Evolutionary conservation across 2,888 invertebrate species (phyloP), one percentile per base, ranked within the genome.

Genomic region (Leistus spinibarbis): DNA sequence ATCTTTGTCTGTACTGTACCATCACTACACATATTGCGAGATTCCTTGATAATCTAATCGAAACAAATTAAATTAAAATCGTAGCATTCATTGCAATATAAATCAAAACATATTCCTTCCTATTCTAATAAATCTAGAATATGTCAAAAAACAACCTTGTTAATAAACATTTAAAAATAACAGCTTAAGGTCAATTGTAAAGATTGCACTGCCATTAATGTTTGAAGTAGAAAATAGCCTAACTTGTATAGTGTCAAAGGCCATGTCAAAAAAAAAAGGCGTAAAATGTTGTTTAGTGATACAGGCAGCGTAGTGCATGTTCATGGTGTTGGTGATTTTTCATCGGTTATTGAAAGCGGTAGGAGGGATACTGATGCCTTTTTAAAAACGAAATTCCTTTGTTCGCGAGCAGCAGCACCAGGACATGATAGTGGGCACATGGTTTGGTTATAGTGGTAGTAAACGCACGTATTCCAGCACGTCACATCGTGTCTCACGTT

Each of bases 361-460:
- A n/a, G n/a, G n/a, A n/a, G n/a, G n/a, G n/a, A n/a, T n/a, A n/a
- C n/a, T n/a, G n/a, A 22, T 63, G 54, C 63, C 40, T 40, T 69
- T 69, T 19, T 69, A 17, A 40, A 63, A 70, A 70, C 40, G 63
- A 63, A 70, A 70, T 70, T 70, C 70, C 70, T 70, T 63, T 70
- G 70, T 27, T 40, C 53, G 20, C 20, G 54, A 54, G 19, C 40
- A 40, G 5, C 40, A 7, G 40, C 5, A n/a, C n/a, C n/a, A n/a
- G n/a, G n/a, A n/a, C n/a, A n/a, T n/a, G 40, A 3, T 40, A 40
- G 40, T 40, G 40, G 40, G 40, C 40, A 13, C 40, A 40, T 5
- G 13, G 40, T 7, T 40, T 40, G 40, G 5, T 40, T 40, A n/a
- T n/a, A 10, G 40, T 7, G 5, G 40, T 5, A 40, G 40, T 40